phyloP scores from a whole-genome alignment of 2,797 vertebrate species.

The Setipinna tenuifilis region DNA sequence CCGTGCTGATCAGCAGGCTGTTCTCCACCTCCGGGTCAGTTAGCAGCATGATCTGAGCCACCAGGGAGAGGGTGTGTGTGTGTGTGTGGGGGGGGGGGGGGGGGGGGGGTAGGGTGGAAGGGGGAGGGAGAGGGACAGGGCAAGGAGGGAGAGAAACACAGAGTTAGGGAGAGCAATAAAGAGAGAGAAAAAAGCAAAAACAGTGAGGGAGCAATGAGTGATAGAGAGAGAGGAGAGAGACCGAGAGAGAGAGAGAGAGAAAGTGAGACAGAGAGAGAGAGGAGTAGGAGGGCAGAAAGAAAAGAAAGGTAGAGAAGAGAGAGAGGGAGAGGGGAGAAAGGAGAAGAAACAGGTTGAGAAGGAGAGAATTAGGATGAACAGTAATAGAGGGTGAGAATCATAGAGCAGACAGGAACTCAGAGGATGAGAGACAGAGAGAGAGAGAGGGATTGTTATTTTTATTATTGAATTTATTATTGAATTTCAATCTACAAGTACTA shows the following conservation, averaged over 20 bases:
- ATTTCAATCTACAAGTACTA: not conserved
- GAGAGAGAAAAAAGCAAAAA: not conserved
- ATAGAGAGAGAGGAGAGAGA: not conserved
- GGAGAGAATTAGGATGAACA: not conserved
- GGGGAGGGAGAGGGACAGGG: not conserved
- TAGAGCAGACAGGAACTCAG: not conserved
- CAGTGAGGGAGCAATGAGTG: not conserved
- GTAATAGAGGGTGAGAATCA: no score
- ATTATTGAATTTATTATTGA: no score
- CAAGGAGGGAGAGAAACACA: not conserved
- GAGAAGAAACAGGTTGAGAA: no score
- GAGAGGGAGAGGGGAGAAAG: no score
- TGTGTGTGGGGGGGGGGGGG: constrained; percentile 20
- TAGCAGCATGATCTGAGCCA: constrained; percentile 91
- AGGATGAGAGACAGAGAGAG: no score
- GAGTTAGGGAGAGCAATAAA: not conserved
- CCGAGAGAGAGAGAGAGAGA: not conserved
- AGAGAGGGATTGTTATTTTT: no score
- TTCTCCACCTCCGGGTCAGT: constrained; percentile 97
- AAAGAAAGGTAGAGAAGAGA: no score
- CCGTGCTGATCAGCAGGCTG: constrained; percentile 94
- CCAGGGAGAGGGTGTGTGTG: no score
- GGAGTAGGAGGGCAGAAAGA: not conserved
- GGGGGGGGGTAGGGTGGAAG: not conserved
- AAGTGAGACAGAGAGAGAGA: not conserved